Evolutionary conservation across 2,113 vertebrate genomes (phyloP).

Genomic region (Limanda limanda): DNA sequence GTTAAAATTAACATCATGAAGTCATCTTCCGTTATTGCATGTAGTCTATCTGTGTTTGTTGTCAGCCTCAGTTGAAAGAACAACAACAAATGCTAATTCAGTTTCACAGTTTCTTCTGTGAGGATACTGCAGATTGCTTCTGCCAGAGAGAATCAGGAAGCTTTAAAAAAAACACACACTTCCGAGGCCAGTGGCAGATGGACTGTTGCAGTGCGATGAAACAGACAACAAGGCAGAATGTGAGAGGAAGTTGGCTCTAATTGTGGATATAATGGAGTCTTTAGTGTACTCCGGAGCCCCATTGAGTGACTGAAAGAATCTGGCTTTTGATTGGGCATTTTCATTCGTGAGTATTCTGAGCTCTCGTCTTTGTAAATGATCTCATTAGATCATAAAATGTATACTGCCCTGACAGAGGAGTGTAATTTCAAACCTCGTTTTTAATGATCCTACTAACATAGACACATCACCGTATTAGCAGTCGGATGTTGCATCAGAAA

Average conservation of each 20-base stretch:
- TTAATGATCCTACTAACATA: constrained; percentile 25
- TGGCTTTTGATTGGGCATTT: constrained; percentile 3
- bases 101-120: neutral
- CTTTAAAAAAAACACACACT: constrained; percentile 52
- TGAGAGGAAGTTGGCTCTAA: constrained; percentile 45
- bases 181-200: constrained; percentile 26
- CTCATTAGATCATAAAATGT: constrained; percentile 31
- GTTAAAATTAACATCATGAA: no score
- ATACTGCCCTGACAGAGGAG: constrained; percentile 23
- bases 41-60: neutral
- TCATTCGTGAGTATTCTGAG: constrained; percentile 28
- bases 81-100: neutral
- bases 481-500: constrained; percentile 3
- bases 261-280: constrained; percentile 36
- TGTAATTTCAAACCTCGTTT: constrained; percentile 29
- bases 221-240: constrained; percentile 26
- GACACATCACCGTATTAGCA: constrained; percentile 2
- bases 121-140: constrained; percentile 25
- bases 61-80: neutral
- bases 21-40: neutral
- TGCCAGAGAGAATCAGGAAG: constrained; percentile 39
- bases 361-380: neutral
- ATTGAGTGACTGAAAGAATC: constrained; percentile 50
- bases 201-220: constrained; percentile 9
- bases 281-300: constrained; percentile 58